Conservation (phyloP, 2,888 invertebrate species). For the Diarsia mendica region DNA sequence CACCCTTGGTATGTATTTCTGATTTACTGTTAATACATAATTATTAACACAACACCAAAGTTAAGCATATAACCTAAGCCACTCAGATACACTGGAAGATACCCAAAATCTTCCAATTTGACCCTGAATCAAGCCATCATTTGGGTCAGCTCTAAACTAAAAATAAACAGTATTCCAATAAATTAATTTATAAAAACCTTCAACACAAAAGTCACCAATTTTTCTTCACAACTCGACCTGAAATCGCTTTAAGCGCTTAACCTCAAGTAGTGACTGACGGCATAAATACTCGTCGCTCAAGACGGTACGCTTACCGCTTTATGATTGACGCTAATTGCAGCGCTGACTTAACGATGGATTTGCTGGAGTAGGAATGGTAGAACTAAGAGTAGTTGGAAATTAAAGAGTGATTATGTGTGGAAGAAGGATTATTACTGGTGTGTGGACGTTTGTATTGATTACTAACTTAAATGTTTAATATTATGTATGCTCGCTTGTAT, state of each 20-base stretch:
- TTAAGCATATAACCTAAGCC: not conserved
- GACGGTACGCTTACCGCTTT: slow-evolving; percentile 57
- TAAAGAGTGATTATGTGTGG: not conserved
- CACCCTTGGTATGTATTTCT: too few species aligned
- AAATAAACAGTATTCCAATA: not conserved
- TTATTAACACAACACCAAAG: not conserved
- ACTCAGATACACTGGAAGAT: not conserved
- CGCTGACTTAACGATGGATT: slow-evolving; percentile 61
- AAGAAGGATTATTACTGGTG: not conserved
- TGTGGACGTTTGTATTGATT: not conserved
- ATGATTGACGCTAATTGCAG: slow-evolving; percentile 76
- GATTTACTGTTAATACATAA: too few species aligned
- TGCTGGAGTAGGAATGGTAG: slow-evolving; percentile 32
- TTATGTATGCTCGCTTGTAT: too few species aligned
- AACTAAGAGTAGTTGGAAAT: slow-evolving; percentile 1
- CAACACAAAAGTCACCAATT: slow-evolving; percentile 13
- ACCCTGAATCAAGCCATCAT: not conserved
- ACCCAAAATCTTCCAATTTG: not conserved
- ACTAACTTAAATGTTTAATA: too few species aligned
- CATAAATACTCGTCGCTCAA: slow-evolving; percentile 61
- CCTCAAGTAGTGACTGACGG: slow-evolving; percentile 44
- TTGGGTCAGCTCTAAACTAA: not conserved
- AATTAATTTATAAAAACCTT: not conserved
- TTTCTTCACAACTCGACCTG: slow-evolving; percentile 37
- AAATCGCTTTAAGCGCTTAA: slow-evolving; percentile 46